Percentiles rank a stretch among this genome's conserved stretches.
These are phyloP conservation scores for Psittacus erithacus DNA, from an alignment of 2,113 vertebrate genomes.

Conservation along the genomic window DNA sequence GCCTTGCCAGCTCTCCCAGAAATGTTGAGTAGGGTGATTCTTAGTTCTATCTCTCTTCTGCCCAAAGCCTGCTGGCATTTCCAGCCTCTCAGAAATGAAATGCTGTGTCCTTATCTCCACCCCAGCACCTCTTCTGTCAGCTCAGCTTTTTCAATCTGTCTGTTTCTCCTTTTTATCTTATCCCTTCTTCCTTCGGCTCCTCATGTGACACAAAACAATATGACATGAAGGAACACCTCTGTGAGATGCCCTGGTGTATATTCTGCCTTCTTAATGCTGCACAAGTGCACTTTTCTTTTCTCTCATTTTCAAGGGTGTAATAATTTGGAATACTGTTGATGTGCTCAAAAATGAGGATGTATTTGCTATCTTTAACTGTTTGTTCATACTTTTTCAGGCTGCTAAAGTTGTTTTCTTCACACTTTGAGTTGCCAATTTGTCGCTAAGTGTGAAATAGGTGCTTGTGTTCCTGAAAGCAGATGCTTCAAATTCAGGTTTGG, in stretches of 20 bases:
- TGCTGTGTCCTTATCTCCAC: not conserved
- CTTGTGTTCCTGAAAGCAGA: not conserved
- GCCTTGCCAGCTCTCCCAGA: not conserved
- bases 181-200: not conserved
- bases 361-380: not conserved
- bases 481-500: not conserved
- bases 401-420: not conserved
- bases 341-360: not conserved
- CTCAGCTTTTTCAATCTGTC: not conserved
- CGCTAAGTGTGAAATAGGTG: not conserved
- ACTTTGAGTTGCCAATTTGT: not conserved
- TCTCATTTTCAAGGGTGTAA: not conserved
- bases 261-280: not conserved
- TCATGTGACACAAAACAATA: not conserved
- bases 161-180: not conserved
- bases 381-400: not conserved
- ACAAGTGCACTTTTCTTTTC: not conserved
- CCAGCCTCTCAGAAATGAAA: not conserved
- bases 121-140: not conserved
- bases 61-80: not conserved
- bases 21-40: accelerated
- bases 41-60: not conserved
- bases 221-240: not conserved
- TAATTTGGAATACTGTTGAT: not conserved
- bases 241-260: not conserved